These are phyloP conservation scores for Hoplias malabaricus DNA, from an alignment of 2,113 vertebrate genomes.

Conservation along the genomic window DNA sequence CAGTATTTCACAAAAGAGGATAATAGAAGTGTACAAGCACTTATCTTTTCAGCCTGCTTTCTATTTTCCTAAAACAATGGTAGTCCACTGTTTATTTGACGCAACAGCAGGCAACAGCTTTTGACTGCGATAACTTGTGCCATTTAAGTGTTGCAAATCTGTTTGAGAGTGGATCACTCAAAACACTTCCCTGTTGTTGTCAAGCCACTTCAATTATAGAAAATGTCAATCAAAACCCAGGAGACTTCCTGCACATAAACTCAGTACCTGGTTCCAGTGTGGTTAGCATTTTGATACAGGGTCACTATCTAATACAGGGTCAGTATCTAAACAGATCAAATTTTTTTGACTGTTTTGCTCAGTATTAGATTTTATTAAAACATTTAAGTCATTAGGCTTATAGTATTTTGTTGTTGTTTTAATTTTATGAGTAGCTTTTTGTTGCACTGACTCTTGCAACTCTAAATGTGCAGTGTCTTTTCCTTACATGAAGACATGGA, in stretches of 20 bases:
- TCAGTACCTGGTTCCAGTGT: neutral
- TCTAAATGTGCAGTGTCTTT: neutral
- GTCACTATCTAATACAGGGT: neutral
- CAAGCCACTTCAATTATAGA: neutral
- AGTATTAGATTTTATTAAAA: neutral
- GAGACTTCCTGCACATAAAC: neutral
- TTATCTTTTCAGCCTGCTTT: neutral
- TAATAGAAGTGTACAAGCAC: neutral
- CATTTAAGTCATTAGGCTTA: too few relatives aligned
- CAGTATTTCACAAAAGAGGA: neutral
- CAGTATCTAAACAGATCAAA: neutral
- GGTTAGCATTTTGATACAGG: neutral
- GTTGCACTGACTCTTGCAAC: neutral
- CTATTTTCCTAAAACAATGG: neutral
- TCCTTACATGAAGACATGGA: too few relatives aligned
- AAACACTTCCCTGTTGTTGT: neutral
- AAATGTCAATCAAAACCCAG: slow-evolving; percentile 4
- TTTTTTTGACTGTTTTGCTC: neutral
- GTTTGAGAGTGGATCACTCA: slow-evolving; percentile 4
- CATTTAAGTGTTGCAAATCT: slow-evolving; percentile 2
- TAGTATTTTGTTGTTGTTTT: too few relatives aligned
- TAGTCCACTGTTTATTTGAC: neutral
- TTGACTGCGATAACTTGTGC: neutral
- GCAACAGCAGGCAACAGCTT: neutral
- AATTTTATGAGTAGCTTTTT: neutral